Evolutionary conservation across 2,113 vertebrate genomes (phyloP).

Genomic region (Rhineura floridana): DNA sequence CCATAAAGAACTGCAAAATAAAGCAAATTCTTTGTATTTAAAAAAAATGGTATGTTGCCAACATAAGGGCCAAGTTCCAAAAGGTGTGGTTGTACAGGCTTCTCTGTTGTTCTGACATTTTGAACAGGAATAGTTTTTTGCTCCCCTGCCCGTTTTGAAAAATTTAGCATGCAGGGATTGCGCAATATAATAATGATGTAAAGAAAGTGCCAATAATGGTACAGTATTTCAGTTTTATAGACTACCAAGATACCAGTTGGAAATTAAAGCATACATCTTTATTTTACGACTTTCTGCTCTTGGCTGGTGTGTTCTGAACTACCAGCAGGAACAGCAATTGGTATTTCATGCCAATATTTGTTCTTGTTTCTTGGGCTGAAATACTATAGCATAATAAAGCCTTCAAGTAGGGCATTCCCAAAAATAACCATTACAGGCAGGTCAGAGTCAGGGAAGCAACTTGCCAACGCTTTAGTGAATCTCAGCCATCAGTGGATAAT

Average conservation of each 20-base stretch:
- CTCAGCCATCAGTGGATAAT: neutral
- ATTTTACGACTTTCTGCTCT: constrained; percentile 20
- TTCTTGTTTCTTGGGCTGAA: constrained; percentile 25
- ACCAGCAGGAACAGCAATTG: constrained; percentile 30
- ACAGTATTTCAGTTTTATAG: constrained; percentile 48
- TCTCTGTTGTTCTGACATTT: constrained; percentile 7
- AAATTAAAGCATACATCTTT: constrained; percentile 56
- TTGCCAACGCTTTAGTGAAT: neutral
- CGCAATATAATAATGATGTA: constrained; percentile 24
- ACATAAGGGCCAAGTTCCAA: constrained; percentile 6
- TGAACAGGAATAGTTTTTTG: neutral
- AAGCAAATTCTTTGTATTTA: constrained; percentile 42
- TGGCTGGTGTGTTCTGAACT: constrained; percentile 5
- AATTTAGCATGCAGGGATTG: neutral
- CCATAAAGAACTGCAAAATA: constrained; percentile 43
- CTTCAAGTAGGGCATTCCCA: constrained; percentile 13
- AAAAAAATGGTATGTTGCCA: constrained; percentile 17
- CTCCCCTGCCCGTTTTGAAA: neutral
- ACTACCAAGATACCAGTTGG: constrained; percentile 60
- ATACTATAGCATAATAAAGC: constrained; percentile 29
- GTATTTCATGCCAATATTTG: constrained; percentile 37
- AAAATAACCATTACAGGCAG: neutral
- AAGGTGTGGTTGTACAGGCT: constrained; percentile 6
- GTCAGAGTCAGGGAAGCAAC: neutral
- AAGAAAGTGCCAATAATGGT: constrained; percentile 58